Conservation (phyloP, 1,140 invertebrate species). For the Drosophila leontia region DNA sequence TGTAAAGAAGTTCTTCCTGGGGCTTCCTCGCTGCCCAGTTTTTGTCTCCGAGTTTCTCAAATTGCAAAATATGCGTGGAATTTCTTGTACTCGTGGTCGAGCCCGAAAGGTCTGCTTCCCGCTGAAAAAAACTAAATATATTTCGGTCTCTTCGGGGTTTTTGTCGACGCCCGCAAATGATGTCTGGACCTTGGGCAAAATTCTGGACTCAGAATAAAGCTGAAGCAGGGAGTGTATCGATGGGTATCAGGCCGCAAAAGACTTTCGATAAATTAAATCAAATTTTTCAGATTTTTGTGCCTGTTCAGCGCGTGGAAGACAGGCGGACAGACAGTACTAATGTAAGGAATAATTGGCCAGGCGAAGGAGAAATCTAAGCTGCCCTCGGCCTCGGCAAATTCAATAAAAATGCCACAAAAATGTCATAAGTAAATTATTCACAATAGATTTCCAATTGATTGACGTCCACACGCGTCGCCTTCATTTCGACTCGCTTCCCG, state of each 20-base stretch:
- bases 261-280: slow-evolving; percentile 77
- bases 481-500: slow-evolving; percentile 64
- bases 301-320: slow-evolving; percentile 66
- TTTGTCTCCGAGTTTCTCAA: slow-evolving; percentile 36
- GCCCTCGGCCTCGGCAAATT: slow-evolving; percentile 28
- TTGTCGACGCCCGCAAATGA: slow-evolving; percentile 49
- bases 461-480: slow-evolving; percentile 75
- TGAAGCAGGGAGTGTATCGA: slow-evolving; percentile 27
- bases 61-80: slow-evolving; percentile 77
- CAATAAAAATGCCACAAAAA: slow-evolving; percentile 67
- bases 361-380: slow-evolving; percentile 8
- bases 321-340: slow-evolving; percentile 42
- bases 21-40: slow-evolving; percentile 19
- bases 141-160: slow-evolving; percentile 41
- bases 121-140: slow-evolving; percentile 56
- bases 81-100: slow-evolving; percentile 66
- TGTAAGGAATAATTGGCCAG: slow-evolving; percentile 26
- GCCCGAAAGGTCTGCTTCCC: slow-evolving; percentile 32
- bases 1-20: slow-evolving; percentile 29
- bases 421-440: slow-evolving; percentile 81
- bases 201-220: slow-evolving; percentile 15
- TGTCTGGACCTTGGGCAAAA: slow-evolving; percentile 10
- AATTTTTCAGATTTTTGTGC: slow-evolving; percentile 70
- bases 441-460: slow-evolving; percentile 73
- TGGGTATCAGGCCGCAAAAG: slow-evolving; percentile 40